Evolutionary conservation across 2,888 invertebrate genomes (phyloP).

Genomic region (Tuberolachnus salignus): DNA sequence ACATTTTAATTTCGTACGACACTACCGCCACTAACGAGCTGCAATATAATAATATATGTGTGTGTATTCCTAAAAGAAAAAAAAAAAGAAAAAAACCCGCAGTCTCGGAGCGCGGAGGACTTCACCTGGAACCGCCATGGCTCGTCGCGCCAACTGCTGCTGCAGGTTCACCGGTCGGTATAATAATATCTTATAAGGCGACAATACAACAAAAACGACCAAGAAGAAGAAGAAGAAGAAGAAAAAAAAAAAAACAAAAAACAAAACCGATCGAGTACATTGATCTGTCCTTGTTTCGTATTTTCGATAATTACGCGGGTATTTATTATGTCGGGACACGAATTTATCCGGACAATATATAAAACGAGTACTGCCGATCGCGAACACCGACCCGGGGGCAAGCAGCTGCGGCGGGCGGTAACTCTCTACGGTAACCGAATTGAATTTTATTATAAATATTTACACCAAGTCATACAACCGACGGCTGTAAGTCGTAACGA

Average conservation of each 20-base stretch:
- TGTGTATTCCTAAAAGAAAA: constrained; percentile 3
- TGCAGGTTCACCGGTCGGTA: constrained; percentile 20
- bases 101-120: constrained; percentile 29
- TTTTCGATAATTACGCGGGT: neutral
- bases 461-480: too few relatives aligned
- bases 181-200: too few relatives aligned
- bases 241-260: neutral
- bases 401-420: too few relatives aligned
- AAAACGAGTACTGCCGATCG: neutral
- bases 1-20: neutral
- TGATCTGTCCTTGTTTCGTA: constrained; percentile 33
- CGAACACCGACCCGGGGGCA: neutral
- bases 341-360: neutral
- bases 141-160: constrained; percentile 30
- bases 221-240: too few relatives aligned
- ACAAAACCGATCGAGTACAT: constrained; percentile 26
- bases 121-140: constrained; percentile 54
- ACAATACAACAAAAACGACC: neutral
- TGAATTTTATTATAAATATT: too few relatives aligned
- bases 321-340: constrained; percentile 3
- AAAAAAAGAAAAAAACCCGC: too few relatives aligned
- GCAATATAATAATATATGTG: neutral
- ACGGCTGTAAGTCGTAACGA: too few relatives aligned
- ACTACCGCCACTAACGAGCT: constrained; percentile 22
- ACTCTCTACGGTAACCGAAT: too few relatives aligned